Percentiles rank a stretch among this genome's conserved stretches.
These are phyloP conservation scores for Hemistola chrysoprasaria DNA, from an alignment of 2,888 invertebrate genomes.

Conservation along the genomic window DNA sequence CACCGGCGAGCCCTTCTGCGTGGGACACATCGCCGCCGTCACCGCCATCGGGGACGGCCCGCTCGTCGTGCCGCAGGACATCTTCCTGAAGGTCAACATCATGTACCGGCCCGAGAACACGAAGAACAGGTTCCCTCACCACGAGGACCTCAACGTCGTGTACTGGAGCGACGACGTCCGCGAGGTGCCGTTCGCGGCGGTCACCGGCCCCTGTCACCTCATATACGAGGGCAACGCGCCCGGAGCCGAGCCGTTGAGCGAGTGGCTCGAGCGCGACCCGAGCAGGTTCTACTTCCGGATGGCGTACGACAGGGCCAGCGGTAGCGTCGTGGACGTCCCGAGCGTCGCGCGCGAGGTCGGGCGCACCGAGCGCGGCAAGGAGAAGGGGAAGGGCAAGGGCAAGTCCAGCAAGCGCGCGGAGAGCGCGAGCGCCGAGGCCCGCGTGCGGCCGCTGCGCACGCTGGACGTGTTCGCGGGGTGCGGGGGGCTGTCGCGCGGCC, in stretches of 20 bases:
- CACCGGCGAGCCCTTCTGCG: constrained; percentile 88
- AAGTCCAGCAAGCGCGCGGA: constrained; percentile 74
- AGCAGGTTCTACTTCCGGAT: constrained; percentile 88
- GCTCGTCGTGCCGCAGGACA: constrained; percentile 79
- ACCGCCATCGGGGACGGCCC: constrained; percentile 76
- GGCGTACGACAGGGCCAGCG: constrained; percentile 82
- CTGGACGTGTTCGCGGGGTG: constrained; percentile 94
- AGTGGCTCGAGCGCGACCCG: constrained; percentile 85
- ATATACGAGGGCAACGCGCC: constrained; percentile 84
- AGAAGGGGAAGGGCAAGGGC: constrained; percentile 42
- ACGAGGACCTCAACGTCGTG: constrained; percentile 87
- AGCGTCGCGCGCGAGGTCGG: constrained; percentile 56
- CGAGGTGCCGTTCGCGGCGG: constrained; percentile 81
- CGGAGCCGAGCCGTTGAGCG: constrained; percentile 69
- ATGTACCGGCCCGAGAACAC: constrained; percentile 91
- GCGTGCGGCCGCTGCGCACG: constrained; percentile 81
- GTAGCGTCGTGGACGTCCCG: constrained; percentile 84
- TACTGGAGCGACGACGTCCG: constrained; percentile 90
- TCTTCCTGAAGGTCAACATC: constrained; percentile 85
- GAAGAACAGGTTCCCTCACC: constrained; percentile 81
- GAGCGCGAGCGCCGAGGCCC: constrained; percentile 43
- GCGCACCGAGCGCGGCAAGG: constrained; percentile 33
- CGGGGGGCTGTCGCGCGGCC: constrained; percentile 90
- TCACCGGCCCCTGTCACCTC: constrained; percentile 87
- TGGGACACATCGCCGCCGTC: constrained; percentile 86